Conservation (phyloP, 2,113 vertebrate genomes). For the Corapipo altera region DNA sequence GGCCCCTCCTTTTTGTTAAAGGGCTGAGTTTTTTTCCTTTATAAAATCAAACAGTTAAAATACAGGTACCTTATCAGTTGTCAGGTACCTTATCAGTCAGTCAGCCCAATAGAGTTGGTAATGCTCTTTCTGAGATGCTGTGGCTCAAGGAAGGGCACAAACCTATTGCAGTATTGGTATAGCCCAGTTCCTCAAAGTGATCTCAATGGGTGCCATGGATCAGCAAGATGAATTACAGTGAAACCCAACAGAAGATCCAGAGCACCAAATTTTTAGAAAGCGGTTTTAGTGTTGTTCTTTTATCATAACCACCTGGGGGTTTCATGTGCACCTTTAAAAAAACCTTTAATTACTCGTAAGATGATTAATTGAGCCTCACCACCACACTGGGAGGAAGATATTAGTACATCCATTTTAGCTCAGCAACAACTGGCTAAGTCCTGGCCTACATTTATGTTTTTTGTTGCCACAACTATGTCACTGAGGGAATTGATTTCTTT, state of each 20-base stretch:
- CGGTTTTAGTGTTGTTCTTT: background rate
- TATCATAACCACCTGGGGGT: slow-evolving; percentile 1
- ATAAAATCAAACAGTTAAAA: background rate
- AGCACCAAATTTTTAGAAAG: background rate
- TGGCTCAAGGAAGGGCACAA: background rate
- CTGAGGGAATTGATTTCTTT: background rate
- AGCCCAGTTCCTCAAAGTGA: background rate
- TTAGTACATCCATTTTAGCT: background rate
- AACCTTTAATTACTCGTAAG: slow-evolving; percentile 9
- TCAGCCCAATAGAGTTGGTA: background rate
- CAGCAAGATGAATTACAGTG: background rate
- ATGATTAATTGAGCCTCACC: slow-evolving; percentile 35
- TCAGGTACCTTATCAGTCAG: background rate
- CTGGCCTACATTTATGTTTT: background rate
- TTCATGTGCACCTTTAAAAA: background rate
- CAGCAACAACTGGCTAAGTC: background rate
- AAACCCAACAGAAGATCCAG: background rate
- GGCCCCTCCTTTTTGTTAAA: background rate
- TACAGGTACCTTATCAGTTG: background rate
- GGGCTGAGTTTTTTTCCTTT: background rate
- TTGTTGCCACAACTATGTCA: slow-evolving; percentile 22
- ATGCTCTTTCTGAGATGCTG: background rate
- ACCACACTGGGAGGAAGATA: background rate
- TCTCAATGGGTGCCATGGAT: background rate
- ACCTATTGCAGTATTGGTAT: background rate